Conservation (phyloP, 2,888 invertebrate genomes). For the Ametastegia equiseti region DNA sequence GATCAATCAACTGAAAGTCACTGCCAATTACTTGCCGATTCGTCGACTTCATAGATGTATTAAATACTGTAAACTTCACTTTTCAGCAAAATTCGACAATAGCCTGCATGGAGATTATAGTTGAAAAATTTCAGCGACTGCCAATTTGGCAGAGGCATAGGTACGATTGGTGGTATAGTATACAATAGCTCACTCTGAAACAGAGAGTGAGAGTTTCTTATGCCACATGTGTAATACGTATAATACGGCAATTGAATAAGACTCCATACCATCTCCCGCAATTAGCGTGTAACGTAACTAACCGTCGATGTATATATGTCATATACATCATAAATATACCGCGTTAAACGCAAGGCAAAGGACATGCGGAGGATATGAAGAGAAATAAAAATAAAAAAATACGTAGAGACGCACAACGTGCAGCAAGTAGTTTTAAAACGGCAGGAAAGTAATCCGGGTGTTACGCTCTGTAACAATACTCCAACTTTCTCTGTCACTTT, state of each 20-base stretch:
- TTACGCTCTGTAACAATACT: conserved; percentile 74
- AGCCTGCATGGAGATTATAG: too few species aligned
- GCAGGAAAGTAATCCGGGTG: conserved; percentile 57
- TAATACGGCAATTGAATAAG: not conserved
- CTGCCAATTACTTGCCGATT: too few species aligned
- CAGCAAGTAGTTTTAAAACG: conserved; percentile 12
- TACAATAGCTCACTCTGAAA: not conserved
- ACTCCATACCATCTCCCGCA: not conserved
- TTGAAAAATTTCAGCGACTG: not conserved
- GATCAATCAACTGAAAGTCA: too few species aligned
- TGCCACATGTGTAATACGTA: not conserved
- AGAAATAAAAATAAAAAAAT: too few species aligned
- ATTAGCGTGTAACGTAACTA: conserved; percentile 29
- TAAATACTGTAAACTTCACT: too few species aligned
- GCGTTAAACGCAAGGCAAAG: conserved; percentile 10
- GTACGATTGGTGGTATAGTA: too few species aligned
- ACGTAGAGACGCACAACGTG: conserved; percentile 27
- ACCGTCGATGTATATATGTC: conserved; percentile 48
- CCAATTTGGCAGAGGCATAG: not conserved
- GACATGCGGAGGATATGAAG: conserved; percentile 27
- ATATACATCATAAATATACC: too few species aligned
- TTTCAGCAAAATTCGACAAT: too few species aligned
- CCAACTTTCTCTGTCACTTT: conserved; percentile 75
- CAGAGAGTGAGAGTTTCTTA: not conserved
- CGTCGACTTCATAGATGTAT: too few species aligned